These are phyloP conservation scores for Heliothis peltigera DNA, from an alignment of 2,888 invertebrate genomes.

Conservation along the genomic window DNA sequence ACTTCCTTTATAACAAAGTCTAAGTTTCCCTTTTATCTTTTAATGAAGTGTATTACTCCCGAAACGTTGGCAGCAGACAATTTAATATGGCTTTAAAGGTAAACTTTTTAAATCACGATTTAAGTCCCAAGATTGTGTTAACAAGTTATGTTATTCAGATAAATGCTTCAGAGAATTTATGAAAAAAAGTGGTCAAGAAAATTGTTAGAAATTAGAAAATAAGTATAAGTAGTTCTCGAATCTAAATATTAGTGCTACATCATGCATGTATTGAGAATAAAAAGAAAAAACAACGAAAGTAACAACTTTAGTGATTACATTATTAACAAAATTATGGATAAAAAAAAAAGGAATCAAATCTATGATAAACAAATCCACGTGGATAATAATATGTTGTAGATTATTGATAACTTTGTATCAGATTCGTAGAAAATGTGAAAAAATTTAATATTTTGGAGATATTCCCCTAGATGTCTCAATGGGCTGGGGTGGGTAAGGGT, in stretches of 20 bases:
- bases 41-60: slow-evolving; percentile 69
- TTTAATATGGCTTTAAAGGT: slow-evolving; percentile 56
- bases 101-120: slow-evolving; percentile 56
- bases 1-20: slow-evolving; percentile 62
- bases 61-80: slow-evolving; percentile 47
- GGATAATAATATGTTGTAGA: slow-evolving; percentile 5
- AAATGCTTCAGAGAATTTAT: slow-evolving; percentile 19
- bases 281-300: too few species aligned
- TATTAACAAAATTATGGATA: too few species aligned
- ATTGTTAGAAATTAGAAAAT: neutral
- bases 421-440: slow-evolving; percentile 34
- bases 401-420: slow-evolving; percentile 25
- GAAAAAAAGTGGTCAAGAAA: slow-evolving; percentile 26
- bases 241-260: too few species aligned
- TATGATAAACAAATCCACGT: slow-evolving; percentile 14
- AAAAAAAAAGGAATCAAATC: neutral
- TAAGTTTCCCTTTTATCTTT: slow-evolving; percentile 70
- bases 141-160: slow-evolving; percentile 34
- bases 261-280: too few species aligned
- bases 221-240: neutral
- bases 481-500: slow-evolving; percentile 53
- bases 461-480: slow-evolving; percentile 40
- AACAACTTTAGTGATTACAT: too few species aligned
- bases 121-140: slow-evolving; percentile 50
- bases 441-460: slow-evolving; percentile 47